Evolutionary conservation across 2,113 vertebrate species (phyloP).

Genomic region (Nansenia antarctica): DNA sequence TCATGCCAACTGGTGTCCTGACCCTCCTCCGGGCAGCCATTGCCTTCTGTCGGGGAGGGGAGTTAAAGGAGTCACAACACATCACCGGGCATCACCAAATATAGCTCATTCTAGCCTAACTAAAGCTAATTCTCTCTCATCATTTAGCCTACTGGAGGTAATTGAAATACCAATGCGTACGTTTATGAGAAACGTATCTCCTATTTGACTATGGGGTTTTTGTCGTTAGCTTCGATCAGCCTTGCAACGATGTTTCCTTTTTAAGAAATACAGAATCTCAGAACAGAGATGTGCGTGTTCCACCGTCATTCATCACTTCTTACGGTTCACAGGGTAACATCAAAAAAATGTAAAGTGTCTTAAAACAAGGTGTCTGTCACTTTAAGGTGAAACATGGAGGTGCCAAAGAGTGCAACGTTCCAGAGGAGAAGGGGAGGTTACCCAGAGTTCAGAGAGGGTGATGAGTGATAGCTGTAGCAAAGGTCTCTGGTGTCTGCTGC

Average conservation of each 20-base stretch:
- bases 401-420: conserved; percentile 72
- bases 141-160: conserved; percentile 8
- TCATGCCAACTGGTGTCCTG: conserved; percentile 73
- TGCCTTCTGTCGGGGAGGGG: conserved; percentile 69
- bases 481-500: conserved; percentile 75
- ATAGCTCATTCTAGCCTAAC: not conserved
- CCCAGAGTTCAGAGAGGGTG: conserved; percentile 83
- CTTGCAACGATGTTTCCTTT: too few species aligned
- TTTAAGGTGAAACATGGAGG: conserved; percentile 69
- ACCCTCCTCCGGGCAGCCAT: conserved; percentile 73
- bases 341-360: not conserved
- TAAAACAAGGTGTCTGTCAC: conserved; percentile 42
- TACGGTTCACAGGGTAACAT: conserved; percentile 14
- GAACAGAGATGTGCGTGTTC: too few species aligned
- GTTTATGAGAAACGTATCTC: too few species aligned
- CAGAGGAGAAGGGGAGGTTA: conserved; percentile 83
- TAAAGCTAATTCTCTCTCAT: not conserved
- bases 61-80: conserved; percentile 63
- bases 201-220: too few species aligned
- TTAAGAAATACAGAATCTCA: too few species aligned
- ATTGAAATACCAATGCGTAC: conserved; percentile 4
- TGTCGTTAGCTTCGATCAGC: too few species aligned
- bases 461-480: conserved; percentile 83
- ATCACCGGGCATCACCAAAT: conserved; percentile 47
- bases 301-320: too few species aligned